Evolutionary conservation across 1,140 invertebrate genomes (phyloP).

Genomic region (Cyclargus thomasi): DNA sequence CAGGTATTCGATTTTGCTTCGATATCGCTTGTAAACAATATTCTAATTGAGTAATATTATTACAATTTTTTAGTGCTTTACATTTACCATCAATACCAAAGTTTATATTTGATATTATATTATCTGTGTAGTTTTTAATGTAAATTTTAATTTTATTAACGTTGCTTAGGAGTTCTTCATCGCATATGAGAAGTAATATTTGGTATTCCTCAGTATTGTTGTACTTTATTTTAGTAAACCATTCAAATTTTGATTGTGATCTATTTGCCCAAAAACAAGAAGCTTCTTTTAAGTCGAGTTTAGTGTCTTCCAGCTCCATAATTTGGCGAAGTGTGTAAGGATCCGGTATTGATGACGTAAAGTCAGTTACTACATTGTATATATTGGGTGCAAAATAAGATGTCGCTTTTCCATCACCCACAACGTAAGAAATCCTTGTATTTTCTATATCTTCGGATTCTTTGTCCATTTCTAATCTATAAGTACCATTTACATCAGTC

Average conservation of each 20-base stretch:
- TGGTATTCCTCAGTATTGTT: background rate
- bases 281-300: constrained; percentile 19
- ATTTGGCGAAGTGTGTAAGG: background rate
- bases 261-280: constrained; percentile 22
- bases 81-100: background rate
- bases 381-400: constrained; percentile 19
- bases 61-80: background rate
- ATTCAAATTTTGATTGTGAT: constrained; percentile 15
- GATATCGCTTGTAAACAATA: background rate
- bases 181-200: constrained; percentile 18
- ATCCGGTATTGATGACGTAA: background rate
- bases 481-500: background rate
- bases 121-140: background rate
- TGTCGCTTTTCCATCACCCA: constrained; percentile 22
- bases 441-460: background rate
- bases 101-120: background rate
- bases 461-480: background rate
- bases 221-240: background rate
- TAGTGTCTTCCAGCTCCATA: background rate
- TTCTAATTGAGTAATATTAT: background rate
- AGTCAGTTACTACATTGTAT: constrained; percentile 10
- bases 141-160: background rate
- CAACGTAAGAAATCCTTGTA: background rate
- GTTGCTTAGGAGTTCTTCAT: background rate
- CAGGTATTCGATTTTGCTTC: background rate